Evolutionary conservation across 2,113 vertebrate species (phyloP).

Genomic region (human): GRCh38 chr1:150028001-150028500

Average conservation of each 20-base stretch:
- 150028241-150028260: not conserved
- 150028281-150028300: not conserved
- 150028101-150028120: not conserved
- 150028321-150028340: not conserved
- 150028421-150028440: not conserved
- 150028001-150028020: not conserved
- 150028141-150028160: not conserved
- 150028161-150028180: not conserved
- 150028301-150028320: not conserved
- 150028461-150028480: not conserved
- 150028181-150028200: not conserved
- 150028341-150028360: not conserved
- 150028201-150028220: not conserved
- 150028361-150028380: constrained; percentile 17
- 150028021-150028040: constrained; percentile 1
- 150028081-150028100: not conserved
- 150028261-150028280: not conserved
- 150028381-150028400: not conserved
- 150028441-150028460: not conserved
- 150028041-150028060: not conserved
- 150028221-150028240: not conserved
- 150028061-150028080: not conserved
- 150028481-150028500: not conserved
- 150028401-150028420: not conserved
- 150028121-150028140: constrained; percentile 36